These are phyloP conservation scores for Dolichoris vasculosae DNA, from an alignment of 1,140 invertebrate genomes.

Conservation along the genomic window DNA sequence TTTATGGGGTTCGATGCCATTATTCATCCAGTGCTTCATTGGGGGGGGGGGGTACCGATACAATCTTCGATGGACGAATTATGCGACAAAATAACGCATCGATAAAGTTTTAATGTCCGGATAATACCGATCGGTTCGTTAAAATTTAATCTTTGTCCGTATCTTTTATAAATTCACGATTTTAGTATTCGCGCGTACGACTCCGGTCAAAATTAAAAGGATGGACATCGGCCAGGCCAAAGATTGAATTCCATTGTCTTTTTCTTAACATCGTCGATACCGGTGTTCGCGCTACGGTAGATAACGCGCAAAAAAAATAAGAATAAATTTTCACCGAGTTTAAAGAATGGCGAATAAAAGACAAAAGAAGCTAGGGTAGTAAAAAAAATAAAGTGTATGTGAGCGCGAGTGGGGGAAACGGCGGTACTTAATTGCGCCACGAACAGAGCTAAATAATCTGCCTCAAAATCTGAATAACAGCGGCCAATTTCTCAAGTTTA, in stretches of 20 bases:
- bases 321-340: too few species aligned
- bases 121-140: too few species aligned
- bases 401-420: constrained; percentile 20
- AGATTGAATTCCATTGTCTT: too few species aligned
- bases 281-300: not conserved
- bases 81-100: too few species aligned
- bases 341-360: not conserved
- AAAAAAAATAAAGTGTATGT: not conserved
- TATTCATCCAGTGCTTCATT: not conserved
- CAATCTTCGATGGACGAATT: not conserved
- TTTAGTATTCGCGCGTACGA: too few species aligned
- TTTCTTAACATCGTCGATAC: not conserved
- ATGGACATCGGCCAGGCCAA: too few species aligned
- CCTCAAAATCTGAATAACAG: constrained; percentile 64
- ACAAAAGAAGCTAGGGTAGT: not conserved
- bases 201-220: too few species aligned
- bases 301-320: not conserved
- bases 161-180: too few species aligned
- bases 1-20: not conserved
- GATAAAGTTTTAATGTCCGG: too few species aligned
- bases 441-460: constrained; percentile 60
- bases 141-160: too few species aligned
- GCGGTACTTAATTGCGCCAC: constrained; percentile 60
- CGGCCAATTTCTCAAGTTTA: constrained; percentile 64
- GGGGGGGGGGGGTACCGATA: not conserved